These are phyloP conservation scores for Lepidotrigona ventralis DNA, from an alignment of 1,140 invertebrate species.

Conservation along the genomic window DNA sequence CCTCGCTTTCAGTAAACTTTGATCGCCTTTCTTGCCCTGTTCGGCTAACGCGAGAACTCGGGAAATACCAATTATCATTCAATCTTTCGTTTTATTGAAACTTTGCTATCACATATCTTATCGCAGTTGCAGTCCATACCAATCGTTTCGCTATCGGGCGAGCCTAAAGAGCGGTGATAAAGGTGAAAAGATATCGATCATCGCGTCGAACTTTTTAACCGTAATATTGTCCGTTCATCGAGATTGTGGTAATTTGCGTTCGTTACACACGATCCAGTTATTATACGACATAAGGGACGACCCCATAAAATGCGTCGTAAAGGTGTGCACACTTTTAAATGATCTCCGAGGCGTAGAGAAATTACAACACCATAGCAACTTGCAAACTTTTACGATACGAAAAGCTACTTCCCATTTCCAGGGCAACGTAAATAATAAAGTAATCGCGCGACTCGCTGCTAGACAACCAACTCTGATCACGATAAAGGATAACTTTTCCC, in stretches of 20 bases:
- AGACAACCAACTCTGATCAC: not conserved
- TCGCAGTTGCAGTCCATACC: not conserved
- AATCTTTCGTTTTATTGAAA: not conserved
- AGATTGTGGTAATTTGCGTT: conserved; percentile 17
- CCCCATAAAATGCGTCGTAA: not conserved
- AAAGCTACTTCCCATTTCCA: not conserved
- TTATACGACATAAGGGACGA: not conserved
- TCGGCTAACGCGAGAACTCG: not conserved
- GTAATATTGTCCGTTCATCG: not conserved
- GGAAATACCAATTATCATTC: not conserved
- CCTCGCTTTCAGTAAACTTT: not conserved
- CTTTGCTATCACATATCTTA: not conserved
- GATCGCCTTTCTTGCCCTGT: not conserved
- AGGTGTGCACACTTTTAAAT: not conserved
- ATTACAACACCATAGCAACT: not conserved
- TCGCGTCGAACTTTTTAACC: conserved; percentile 5
- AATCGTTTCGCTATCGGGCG: not conserved
- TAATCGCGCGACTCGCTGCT: not conserved
- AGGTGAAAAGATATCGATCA: not conserved
- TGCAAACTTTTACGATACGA: not conserved
- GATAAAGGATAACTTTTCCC: not conserved
- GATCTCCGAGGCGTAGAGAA: not conserved
- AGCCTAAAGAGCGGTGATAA: not conserved
- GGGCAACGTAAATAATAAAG: conserved; percentile 22
- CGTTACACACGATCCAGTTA: not conserved